Conservation (phyloP, 2,113 vertebrate genomes). For the Menidia beryllina region DNA sequence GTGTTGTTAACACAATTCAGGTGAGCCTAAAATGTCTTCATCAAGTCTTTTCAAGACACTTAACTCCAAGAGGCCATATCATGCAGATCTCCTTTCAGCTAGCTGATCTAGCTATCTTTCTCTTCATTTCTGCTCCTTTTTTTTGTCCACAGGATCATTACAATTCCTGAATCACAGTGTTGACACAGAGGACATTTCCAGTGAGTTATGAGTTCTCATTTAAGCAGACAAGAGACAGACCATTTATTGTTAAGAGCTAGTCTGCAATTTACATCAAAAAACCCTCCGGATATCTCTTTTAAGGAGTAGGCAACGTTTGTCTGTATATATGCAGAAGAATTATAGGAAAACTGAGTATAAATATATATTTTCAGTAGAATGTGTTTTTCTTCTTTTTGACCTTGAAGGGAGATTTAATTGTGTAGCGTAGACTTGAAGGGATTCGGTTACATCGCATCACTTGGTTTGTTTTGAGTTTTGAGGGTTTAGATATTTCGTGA, state of each 20-base stretch:
- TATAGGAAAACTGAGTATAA: background rate
- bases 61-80: background rate
- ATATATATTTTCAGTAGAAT: slow-evolving; percentile 12
- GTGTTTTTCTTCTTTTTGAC: slow-evolving; percentile 7
- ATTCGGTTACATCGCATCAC: slow-evolving; percentile 27
- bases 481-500: slow-evolving; percentile 40
- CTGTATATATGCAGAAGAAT: background rate
- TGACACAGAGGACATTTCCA: slow-evolving; percentile 2
- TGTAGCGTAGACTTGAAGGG: slow-evolving; percentile 33
- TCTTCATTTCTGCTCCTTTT: background rate
- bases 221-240: background rate
- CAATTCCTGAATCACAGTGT: slow-evolving; percentile 64
- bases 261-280: slow-evolving; percentile 9
- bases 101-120: too few species aligned
- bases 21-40: slow-evolving; percentile 71
- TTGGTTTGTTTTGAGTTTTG: slow-evolving; percentile 34
- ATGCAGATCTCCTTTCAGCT: background rate
- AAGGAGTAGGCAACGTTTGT: slow-evolving; percentile 34
- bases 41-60: background rate
- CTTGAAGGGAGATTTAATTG: slow-evolving; percentile 31
- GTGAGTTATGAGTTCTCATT: slow-evolving; percentile 12
- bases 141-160: slow-evolving; percentile 79
- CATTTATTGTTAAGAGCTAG: slow-evolving; percentile 12
- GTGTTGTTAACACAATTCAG: slow-evolving; percentile 95
- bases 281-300: slow-evolving; percentile 33